Evolutionary conservation across 2,888 invertebrate species (phyloP).

Genomic region (Microplitis manilae): DNA sequence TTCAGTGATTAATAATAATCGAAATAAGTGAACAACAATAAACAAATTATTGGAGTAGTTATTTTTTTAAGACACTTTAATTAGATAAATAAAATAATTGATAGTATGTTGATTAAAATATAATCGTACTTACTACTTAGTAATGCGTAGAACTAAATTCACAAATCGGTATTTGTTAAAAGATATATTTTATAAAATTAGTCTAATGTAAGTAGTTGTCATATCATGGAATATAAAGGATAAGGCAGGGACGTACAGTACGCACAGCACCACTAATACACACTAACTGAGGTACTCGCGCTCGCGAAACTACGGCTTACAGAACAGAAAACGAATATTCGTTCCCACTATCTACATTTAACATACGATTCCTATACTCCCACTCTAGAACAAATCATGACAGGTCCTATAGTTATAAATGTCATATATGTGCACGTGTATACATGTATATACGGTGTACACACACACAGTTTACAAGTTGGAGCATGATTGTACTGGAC

Average conservation of each 20-base stretch:
- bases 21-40: too few species aligned
- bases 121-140: neutral
- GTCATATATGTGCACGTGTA: neutral
- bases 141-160: neutral
- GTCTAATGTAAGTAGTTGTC: neutral
- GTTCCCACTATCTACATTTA: neutral
- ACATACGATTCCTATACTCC: neutral
- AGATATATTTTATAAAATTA: neutral
- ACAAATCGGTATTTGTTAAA: neutral
- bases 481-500: too few species aligned
- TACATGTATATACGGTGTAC: neutral
- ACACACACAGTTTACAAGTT: too few species aligned
- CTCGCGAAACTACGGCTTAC: neutral
- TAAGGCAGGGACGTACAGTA: neutral
- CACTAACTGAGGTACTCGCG: neutral
- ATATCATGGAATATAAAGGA: neutral
- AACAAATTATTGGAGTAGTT: too few species aligned
- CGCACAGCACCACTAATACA: neutral
- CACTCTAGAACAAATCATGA: neutral
- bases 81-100: too few species aligned
- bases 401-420: neutral
- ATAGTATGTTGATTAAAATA: neutral
- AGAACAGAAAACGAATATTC: neutral
- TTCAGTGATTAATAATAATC: too few species aligned
- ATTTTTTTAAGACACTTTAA: too few species aligned